phyloP scores from a whole-genome alignment of 2,888 invertebrate genomes.

The Drosophila mayaguana region DNA sequence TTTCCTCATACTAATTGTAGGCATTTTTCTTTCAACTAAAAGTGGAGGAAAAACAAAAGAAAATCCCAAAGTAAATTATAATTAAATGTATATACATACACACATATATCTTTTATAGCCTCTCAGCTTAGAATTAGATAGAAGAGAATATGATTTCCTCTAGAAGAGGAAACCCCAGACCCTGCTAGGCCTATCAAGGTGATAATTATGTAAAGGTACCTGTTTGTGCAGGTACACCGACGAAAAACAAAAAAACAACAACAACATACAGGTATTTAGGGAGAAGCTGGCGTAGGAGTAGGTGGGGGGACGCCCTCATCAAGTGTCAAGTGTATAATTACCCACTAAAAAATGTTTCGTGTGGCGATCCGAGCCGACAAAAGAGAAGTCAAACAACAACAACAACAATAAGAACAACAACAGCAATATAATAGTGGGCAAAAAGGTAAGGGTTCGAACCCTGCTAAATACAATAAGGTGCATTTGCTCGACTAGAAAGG shows the following conservation, averaged over 20 bases:
- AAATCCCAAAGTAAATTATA: slow-evolving; percentile 5
- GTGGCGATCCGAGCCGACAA: slow-evolving; percentile 44
- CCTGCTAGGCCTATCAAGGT: not conserved
- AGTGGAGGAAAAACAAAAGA: not conserved
- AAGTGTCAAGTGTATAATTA: slow-evolving; percentile 81
- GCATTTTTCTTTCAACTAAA: slow-evolving; percentile 5
- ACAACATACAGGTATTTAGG: not conserved
- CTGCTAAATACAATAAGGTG: slow-evolving; percentile 41
- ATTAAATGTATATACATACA: not conserved
- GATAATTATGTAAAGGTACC: slow-evolving; percentile 51
- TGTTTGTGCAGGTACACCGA: slow-evolving; percentile 35
- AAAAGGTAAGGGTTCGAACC: slow-evolving; percentile 40
- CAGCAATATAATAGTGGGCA: slow-evolving; percentile 33
- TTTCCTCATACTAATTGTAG: not conserved
- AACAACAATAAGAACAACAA: slow-evolving; percentile 17
- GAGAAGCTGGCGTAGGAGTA: not conserved
- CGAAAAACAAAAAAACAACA: not conserved
- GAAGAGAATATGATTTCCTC: slow-evolving; percentile 15
- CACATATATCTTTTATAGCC: too few relatives aligned
- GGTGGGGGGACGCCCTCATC: slow-evolving; percentile 58
- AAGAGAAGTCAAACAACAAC: slow-evolving; percentile 38
- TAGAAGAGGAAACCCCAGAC: not conserved
- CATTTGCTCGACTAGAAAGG: not conserved
- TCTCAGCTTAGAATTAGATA: not conserved
- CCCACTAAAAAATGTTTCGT: slow-evolving; percentile 51